Evolutionary conservation across 2,797 vertebrate genomes (phyloP), one percentile per base, ranked within the genome.

Genomic region (Danionella dracula): DNA sequence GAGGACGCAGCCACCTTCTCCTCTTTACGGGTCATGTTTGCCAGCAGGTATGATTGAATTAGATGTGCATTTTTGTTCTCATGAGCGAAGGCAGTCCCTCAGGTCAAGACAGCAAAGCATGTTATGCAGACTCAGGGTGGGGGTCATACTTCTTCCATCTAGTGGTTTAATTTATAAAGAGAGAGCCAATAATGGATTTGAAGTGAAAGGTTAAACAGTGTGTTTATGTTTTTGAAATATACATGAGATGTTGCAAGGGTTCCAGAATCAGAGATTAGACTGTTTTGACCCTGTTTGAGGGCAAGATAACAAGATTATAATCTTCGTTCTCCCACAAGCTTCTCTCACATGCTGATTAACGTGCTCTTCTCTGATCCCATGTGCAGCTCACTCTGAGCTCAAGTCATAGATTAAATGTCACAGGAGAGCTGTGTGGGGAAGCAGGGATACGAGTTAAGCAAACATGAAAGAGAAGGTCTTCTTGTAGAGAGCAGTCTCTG

Each of bases 1-100:
- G 92, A 93, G 74, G 92, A 94, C 2, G 90, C 92, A 0, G 91
- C 92, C 55, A 93, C 91, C 4, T 93, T 94, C 78, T 93, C 92
- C 5, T 92, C 92, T 0, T 85, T 93, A 10, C 73, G 92, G 15
- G 90, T 92, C 73, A 91, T 93, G 89, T 93, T 94, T 63, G 90
- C 92, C 29, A 93, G 88, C 79, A 89, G 92, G 92, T 93, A 83
- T 81, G 74, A 65, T 65, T 31, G 62, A 50, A 55, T 55, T 55
- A 55, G 50, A 46, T 15, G 4, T 32, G 19, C 15, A 5, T 59
- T 45, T 59, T 16, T 45, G 16, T 15, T 5, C 50, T 27, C 19
- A 0, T 40, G 2, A 12, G 15, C 37, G 9, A 3, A 16, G 23
- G 10, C 13, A 45, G 17, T 17, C 35, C 42, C 13, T 55, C 11